phyloP scores from a whole-genome alignment of 30 jellyfish, hydroid and myxozoan genomes.

The Nemopilema nomurai region DNA sequence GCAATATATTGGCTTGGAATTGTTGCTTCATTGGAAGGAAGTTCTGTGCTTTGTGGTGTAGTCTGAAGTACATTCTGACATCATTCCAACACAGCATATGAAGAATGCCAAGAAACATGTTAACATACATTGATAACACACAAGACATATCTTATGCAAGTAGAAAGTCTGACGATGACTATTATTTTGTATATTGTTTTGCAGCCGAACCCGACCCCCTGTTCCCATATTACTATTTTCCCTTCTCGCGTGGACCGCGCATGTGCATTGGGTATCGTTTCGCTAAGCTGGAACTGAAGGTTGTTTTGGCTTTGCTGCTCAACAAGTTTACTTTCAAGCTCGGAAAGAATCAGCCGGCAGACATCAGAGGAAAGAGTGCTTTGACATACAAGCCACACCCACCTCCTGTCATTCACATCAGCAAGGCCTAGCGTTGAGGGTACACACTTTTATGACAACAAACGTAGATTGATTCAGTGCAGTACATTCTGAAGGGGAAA shows the following conservation, averaged over 20 bases:
- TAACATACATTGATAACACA: too few species aligned
- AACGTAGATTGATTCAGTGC: not conserved
- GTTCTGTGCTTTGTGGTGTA: too few species aligned
- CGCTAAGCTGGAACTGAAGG: constrained; percentile 35
- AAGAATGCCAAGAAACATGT: too few species aligned
- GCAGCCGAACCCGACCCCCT: constrained; percentile 24
- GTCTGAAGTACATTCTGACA: too few species aligned
- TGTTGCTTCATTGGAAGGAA: too few species aligned
- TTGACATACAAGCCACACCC: constrained; percentile 34
- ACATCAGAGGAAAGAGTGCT: constrained; percentile 1
- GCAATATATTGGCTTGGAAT: too few species aligned
- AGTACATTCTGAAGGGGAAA: too few species aligned
- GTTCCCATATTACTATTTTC: constrained; percentile 28
- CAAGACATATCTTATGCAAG: too few species aligned
- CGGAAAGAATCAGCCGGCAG: constrained; percentile 20
- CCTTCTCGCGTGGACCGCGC: constrained; percentile 50
- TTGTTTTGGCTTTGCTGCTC: constrained; percentile 12
- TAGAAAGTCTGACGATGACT: not conserved
- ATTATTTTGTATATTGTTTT: too few species aligned
- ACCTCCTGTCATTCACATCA: constrained; percentile 31
- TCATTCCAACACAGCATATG: too few species aligned
- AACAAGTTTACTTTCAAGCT: constrained; percentile 20
- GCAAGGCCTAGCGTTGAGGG: not conserved
- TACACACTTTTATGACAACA: not conserved
- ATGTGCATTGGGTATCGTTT: constrained; percentile 41